Evolutionary conservation across 2,888 invertebrate genomes (phyloP), one percentile per base, ranked within the genome.

Genomic region (Pseudanteris insignis): DNA sequence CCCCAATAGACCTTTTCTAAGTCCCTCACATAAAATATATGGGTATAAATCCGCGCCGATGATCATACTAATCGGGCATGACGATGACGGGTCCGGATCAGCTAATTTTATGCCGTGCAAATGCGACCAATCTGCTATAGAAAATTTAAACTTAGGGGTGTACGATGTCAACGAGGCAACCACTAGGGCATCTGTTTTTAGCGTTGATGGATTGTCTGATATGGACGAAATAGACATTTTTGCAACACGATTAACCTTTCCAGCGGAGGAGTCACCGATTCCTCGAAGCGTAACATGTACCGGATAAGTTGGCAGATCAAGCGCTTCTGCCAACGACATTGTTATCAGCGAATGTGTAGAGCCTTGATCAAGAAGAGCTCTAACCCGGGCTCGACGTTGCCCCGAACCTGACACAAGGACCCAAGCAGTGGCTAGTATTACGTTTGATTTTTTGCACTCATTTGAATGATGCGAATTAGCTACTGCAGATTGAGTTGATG

Each of bases 1-100:
- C 4, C 29, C 32, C 1, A 10, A 1, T 1, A 5, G 5, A 2
- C 40, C 38, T 9, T 15, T 13, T 1, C 28, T 14, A 2, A 50
- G 10, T 8, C 41, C 51, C n/a, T 34, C 21, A 0, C 15, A 21
- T 3, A 51, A 7, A 1, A 26, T 6, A 7, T 41, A 33, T 0
- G 14, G 26, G 13, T 50, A 50, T 1, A 50, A 0, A 34, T 50
- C 48, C 0, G 50, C 50, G 0, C 50, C 50, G 1, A 41, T 21
- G 3, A 51, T 40, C 13, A 51, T 0, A 2, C 32, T 1, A 8
- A 48, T 38, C 10, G 47, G 32, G 2, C 2, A 1, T 6, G 6
- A 5, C 0, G 8, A 8, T 5, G 7, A 5, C 1, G 47, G 47
- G 6, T 48, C 25, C 2, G 21, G 10, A 15, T 48, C 47, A 1